These are phyloP conservation scores for Nomada ferruginata DNA, from an alignment of 2,888 invertebrate genomes.

Conservation along the genomic window DNA sequence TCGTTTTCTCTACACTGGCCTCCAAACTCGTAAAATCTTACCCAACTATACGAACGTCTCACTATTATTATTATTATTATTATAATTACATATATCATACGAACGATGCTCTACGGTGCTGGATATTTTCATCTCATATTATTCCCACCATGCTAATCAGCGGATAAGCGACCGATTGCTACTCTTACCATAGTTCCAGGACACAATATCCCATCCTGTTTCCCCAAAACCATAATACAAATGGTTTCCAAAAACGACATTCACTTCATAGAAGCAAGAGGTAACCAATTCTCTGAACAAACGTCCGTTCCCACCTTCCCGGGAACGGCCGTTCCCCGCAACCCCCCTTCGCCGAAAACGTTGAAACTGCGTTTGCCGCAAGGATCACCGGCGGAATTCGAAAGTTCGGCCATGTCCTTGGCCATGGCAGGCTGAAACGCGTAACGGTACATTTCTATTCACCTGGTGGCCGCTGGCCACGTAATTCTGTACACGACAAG, in stretches of 20 bases:
- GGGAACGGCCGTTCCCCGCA: not conserved
- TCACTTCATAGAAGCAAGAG: not conserved
- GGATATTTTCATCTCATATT: too few species aligned
- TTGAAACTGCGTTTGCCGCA: not conserved
- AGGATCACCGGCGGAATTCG: slow-evolving; percentile 55
- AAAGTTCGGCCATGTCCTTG: slow-evolving; percentile 67
- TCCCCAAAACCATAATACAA: too few species aligned
- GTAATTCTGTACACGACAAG: slow-evolving; percentile 75
- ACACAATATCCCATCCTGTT: too few species aligned
- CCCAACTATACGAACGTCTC: too few species aligned
- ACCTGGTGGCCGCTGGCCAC: slow-evolving; percentile 62
- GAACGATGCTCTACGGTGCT: too few species aligned
- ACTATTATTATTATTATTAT: too few species aligned
- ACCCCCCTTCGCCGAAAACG: not conserved
- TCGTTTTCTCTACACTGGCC: too few species aligned
- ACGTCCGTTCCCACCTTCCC: not conserved
- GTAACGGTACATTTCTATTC: slow-evolving; percentile 69
- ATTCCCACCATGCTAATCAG: too few species aligned
- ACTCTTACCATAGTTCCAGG: too few species aligned
- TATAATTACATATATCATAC: too few species aligned
- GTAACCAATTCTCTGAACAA: not conserved
- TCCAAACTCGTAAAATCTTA: too few species aligned
- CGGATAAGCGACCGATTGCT: too few species aligned
- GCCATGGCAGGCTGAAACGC: slow-evolving; percentile 56
- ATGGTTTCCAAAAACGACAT: not conserved